These are phyloP conservation scores for Hybognathus amarus DNA, from an alignment of 2,797 vertebrate genomes.

Conservation along the genomic window DNA sequence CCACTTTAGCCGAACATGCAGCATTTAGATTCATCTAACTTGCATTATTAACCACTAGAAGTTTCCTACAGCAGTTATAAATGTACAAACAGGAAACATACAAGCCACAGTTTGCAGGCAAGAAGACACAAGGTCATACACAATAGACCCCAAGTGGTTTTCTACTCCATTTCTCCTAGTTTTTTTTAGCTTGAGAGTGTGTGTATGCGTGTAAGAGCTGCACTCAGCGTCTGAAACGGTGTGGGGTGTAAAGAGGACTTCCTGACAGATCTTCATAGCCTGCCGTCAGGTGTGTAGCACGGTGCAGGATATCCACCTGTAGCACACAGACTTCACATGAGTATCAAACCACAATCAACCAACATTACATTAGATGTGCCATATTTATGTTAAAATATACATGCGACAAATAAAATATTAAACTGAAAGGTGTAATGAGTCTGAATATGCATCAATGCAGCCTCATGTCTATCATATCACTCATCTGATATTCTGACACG, in stretches of 20 bases:
- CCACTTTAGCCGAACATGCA: too few species aligned
- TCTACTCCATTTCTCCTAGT: background rate
- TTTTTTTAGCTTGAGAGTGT: background rate
- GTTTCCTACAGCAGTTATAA: background rate
- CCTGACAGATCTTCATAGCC: constrained; percentile 87
- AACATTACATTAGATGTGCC: background rate
- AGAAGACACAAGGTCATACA: background rate
- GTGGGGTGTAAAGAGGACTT: constrained; percentile 84
- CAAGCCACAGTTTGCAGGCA: background rate
- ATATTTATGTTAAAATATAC: too few species aligned
- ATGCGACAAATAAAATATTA: background rate
- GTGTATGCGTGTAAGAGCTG: background rate
- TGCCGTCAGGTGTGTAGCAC: constrained; percentile 88
- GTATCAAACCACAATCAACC: background rate
- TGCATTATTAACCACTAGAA: background rate
- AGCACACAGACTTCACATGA: constrained; percentile 30
- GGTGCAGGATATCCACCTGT: constrained; percentile 91
- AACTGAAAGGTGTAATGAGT: background rate
- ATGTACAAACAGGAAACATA: background rate
- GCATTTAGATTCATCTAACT: background rate
- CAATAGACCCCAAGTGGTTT: too few species aligned
- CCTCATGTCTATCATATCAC: background rate
- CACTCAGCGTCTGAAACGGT: constrained; percentile 86
- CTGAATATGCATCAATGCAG: background rate
- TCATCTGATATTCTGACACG: background rate